Conservation (phyloP, 1,140 invertebrate species). For the Agrilus planipennis region DNA sequence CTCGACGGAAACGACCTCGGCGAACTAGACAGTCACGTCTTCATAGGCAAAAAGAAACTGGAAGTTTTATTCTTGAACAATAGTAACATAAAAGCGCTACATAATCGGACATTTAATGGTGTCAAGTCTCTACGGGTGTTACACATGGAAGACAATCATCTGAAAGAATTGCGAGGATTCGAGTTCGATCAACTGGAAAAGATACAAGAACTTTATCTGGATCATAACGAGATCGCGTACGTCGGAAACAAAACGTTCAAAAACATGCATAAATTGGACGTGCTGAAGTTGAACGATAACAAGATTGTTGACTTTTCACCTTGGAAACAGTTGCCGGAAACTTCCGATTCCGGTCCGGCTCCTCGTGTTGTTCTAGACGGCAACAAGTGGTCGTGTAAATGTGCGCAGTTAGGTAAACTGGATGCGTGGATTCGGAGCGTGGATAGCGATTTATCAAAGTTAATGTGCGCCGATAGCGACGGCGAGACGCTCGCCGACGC, state of each 20-base stretch:
- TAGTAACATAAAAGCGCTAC: conserved; percentile 63
- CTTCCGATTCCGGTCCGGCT: conserved; percentile 39
- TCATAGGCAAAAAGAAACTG: conserved; percentile 78
- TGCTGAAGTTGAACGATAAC: conserved; percentile 70
- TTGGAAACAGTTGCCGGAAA: conserved; percentile 49
- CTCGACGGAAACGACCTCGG: conserved; percentile 75
- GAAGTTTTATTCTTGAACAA: conserved; percentile 72
- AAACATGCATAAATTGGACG: conserved; percentile 57
- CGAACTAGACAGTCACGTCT: conserved; percentile 68
- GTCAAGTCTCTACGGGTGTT: conserved; percentile 59
- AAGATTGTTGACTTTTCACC: conserved; percentile 63
- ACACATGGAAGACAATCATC: conserved; percentile 72
- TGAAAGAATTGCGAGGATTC: conserved; percentile 58
- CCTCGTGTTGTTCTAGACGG: conserved; percentile 50
- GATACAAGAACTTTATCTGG: conserved; percentile 70
- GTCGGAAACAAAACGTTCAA: conserved; percentile 68
- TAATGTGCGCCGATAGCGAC: conserved; percentile 42
- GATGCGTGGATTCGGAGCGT: conserved; percentile 52
- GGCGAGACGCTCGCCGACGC: conserved; percentile 45
- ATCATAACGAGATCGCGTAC: conserved; percentile 60
- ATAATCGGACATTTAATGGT: conserved; percentile 77
- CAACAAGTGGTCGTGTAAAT: conserved; percentile 65
- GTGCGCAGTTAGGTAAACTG: conserved; percentile 49
- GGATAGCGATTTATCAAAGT: conserved; percentile 46
- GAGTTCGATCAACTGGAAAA: conserved; percentile 62